Evolutionary conservation across 1,140 invertebrate genomes (phyloP), one percentile per base, ranked within the genome.

Genomic region (Berghia stephanieae): DNA sequence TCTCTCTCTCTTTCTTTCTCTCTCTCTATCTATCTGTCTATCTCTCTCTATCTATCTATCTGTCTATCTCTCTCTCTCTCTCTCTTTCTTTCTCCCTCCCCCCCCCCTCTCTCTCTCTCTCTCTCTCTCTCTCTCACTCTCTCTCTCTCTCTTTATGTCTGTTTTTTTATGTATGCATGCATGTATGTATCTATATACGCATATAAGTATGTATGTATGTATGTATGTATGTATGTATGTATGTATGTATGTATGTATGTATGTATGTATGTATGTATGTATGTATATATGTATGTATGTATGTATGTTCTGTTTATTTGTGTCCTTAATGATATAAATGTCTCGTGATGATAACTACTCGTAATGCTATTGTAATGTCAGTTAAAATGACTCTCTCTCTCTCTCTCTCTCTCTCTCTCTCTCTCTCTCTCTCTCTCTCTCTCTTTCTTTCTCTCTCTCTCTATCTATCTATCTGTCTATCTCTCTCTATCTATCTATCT

Each of bases 61-160:
- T n/a, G n/a, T n/a, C n/a, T n/a, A n/a, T n/a, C n/a, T n/a, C n/a
- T n/a, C n/a, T n/a, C n/a, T n/a, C n/a, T n/a, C n/a, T n/a, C 34
- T 34, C 34, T 34, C 34, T 34, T 63, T 34, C n/a, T 34, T 63
- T 34, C 34, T 34, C 34, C 57, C 34, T 34, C 34, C 57, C 34
- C 57, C 34, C 57, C 34, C 57, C 34, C n/a, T 63, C 57, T 63
- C 57, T 63, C 57, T 63, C 70, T 72, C 70, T 72, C 42, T 79
- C 31, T 43, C 38, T 40, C n/a, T 46, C 42, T 27, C 42, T 46
- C 42, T n/a, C 70, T 72, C 70, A 46, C 70, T 72, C 70, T 72
- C 70, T 72, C 70, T 72, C 70, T 49, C 70, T 72, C 31, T 5
- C 18, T n/a, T n/a, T 67, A n/a, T 18, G 34, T 67, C 63, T n/a